Conservation (phyloP, 2,113 vertebrate species). For the Tachuris rubrigastra region DNA sequence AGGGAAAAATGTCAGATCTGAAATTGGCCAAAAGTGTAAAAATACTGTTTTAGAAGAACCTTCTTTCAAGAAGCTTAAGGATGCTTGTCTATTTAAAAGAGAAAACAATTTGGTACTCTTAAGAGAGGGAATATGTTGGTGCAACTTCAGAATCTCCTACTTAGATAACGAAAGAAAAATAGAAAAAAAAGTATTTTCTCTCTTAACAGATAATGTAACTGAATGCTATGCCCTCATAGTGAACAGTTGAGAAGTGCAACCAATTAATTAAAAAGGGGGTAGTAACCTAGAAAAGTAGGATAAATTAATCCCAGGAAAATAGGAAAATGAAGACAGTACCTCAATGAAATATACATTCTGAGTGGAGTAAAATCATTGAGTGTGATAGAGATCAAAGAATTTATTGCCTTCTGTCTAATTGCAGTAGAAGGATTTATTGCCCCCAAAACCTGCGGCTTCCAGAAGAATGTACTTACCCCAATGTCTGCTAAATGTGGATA, state of each 20-base stretch:
- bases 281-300: background rate
- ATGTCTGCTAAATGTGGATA: constrained; percentile 35
- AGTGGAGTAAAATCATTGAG: constrained; percentile 35
- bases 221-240: background rate
- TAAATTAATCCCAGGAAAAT: constrained; percentile 18
- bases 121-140: background rate
- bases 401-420: constrained; percentile 55
- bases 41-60: background rate
- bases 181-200: background rate
- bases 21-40: background rate
- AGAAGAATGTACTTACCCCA: constrained; percentile 65
- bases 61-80: background rate
- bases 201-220: background rate
- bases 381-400: constrained; percentile 61
- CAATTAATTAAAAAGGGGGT: constrained; percentile 11
- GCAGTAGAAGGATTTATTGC: constrained; percentile 58
- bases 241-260: background rate
- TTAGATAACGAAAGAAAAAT: background rate
- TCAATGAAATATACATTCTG: constrained; percentile 24
- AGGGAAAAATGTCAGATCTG: background rate
- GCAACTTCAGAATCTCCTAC: background rate
- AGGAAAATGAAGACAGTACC: constrained; percentile 32
- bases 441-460: constrained; percentile 41
- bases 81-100: background rate
- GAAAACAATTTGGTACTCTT: background rate